phyloP scores from a whole-genome alignment of 1,140 invertebrate genomes.

The Listronotus bonariensis region DNA sequence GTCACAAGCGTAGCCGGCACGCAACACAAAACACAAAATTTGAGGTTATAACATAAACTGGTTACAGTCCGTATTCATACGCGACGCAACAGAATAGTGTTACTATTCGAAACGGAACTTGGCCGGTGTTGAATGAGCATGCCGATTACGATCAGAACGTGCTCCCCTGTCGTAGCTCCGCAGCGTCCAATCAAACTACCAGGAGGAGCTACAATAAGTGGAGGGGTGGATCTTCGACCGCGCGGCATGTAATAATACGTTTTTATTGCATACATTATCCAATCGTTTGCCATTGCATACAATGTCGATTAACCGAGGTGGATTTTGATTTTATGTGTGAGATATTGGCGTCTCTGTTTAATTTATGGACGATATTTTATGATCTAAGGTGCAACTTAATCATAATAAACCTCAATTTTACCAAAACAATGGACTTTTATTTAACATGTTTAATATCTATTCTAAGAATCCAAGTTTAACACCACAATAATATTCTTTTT shows the following conservation, averaged over 20 bases:
- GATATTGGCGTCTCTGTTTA: constrained; percentile 32
- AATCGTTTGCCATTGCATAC: constrained; percentile 48
- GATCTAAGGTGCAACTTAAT: constrained; percentile 24
- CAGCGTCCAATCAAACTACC: constrained; percentile 40
- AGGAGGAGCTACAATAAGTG: constrained; percentile 51
- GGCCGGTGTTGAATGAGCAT: constrained; percentile 24
- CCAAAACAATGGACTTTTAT: constrained; percentile 1
- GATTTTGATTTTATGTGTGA: constrained; percentile 36
- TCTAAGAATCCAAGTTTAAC: no score
- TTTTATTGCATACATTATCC: constrained; percentile 55
- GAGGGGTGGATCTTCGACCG: constrained; percentile 45
- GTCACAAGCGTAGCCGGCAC: constrained; percentile 14
- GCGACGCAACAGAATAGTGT: constrained; percentile 9
- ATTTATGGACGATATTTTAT: constrained; percentile 33
- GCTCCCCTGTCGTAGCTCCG: constrained; percentile 14
- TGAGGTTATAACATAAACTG: constrained; percentile 10
- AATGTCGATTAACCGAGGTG: constrained; percentile 41
- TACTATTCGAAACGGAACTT: constrained; percentile 23
- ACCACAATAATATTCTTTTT: no score
- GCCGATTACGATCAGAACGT: constrained; percentile 19
- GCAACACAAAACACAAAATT: constrained; percentile 7
- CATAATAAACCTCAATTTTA: constrained; percentile 23
- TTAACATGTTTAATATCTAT: background rate
- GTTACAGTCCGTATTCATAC: background rate
- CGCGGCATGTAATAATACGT: constrained; percentile 52